Conservation (phyloP, 2,113 vertebrate genomes). For the Cephalopholis sonnerati region DNA sequence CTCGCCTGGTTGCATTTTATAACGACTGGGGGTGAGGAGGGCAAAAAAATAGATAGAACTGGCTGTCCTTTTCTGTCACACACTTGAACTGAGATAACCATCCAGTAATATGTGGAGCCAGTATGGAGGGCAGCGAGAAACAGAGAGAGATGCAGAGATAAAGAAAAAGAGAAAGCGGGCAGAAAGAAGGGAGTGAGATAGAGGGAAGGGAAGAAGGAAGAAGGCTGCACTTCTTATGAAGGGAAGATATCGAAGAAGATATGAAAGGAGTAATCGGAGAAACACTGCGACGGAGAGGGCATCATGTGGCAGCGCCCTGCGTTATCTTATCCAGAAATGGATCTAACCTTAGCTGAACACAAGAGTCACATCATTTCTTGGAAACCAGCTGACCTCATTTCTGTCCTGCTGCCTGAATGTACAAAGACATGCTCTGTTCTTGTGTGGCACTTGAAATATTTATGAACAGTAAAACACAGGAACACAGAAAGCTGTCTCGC, state of each 20-base stretch:
- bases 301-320: conserved; percentile 48
- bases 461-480: conserved; percentile 31
- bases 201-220: conserved; percentile 11
- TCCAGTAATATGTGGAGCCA: conserved; percentile 62
- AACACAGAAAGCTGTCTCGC: neutral
- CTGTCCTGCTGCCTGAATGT: conserved; percentile 20
- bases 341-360: conserved; percentile 56
- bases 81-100: conserved; percentile 69
- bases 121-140: conserved; percentile 39
- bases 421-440: conserved; percentile 4
- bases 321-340: conserved; percentile 64
- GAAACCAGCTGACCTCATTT: conserved; percentile 50
- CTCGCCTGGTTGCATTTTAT: conserved; percentile 35
- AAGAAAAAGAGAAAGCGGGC: conserved; percentile 12
- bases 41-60: conserved; percentile 39
- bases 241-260: conserved; percentile 49
- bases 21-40: conserved; percentile 22
- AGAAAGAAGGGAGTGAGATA: conserved; percentile 23
- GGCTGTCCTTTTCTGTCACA: conserved; percentile 45
- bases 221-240: conserved; percentile 23
- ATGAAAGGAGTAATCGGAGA: conserved; percentile 46
- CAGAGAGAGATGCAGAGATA: conserved; percentile 36
- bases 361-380: conserved; percentile 52
- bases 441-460: conserved; percentile 46
- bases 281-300: conserved; percentile 36